phyloP scores from a whole-genome alignment of 2,797 vertebrate genomes.

The Etheostoma nigrum region DNA sequence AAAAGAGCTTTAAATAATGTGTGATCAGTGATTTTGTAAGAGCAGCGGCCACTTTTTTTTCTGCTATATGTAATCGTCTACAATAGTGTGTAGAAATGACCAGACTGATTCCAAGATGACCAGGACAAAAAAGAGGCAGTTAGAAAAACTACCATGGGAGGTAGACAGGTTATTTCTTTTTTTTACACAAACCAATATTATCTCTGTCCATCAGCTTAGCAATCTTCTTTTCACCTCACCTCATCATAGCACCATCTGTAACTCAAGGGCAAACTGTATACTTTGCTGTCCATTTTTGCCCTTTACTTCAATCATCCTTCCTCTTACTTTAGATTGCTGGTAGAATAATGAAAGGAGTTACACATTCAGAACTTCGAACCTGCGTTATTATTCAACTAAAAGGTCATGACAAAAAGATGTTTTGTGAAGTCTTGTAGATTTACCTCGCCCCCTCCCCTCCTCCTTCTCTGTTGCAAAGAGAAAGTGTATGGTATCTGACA shows the following conservation, averaged over 20 bases:
- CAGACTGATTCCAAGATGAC: slow-evolving; percentile 9
- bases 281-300: slow-evolving; percentile 83
- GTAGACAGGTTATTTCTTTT: background rate
- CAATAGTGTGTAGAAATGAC: background rate
- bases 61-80: background rate
- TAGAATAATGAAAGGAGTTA: slow-evolving; percentile 88
- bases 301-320: slow-evolving; percentile 87
- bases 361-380: slow-evolving; percentile 43
- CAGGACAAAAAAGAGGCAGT: background rate
- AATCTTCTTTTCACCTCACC: slow-evolving; percentile 47
- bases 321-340: slow-evolving; percentile 70
- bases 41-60: too few relatives aligned
- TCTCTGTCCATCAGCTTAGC: slow-evolving; percentile 66
- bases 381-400: slow-evolving; percentile 76
- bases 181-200: slow-evolving; percentile 57
- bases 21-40: background rate
- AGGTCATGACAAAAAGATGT: slow-evolving; percentile 84
- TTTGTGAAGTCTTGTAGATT: slow-evolving; percentile 54
- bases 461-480: slow-evolving; percentile 25
- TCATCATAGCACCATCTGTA: slow-evolving; percentile 42
- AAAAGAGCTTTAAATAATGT: background rate
- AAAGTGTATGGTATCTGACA: slow-evolving; percentile 58
- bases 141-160: background rate
- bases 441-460: slow-evolving; percentile 1
- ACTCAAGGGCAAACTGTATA: slow-evolving; percentile 76